Evolutionary conservation across 2,888 invertebrate species (phyloP).

Genomic region (Limnephilus rhombicus): DNA sequence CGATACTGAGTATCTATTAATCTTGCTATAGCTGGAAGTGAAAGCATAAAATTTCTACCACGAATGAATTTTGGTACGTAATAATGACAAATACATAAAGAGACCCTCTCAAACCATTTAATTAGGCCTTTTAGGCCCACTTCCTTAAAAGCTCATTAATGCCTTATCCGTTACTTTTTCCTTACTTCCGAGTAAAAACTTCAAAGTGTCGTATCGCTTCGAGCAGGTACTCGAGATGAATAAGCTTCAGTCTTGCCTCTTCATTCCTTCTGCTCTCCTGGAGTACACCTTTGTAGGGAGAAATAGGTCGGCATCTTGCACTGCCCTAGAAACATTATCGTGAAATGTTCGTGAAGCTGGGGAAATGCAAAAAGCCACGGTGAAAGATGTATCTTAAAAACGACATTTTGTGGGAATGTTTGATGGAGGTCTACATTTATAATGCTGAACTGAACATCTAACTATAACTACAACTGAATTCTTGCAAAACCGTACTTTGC

Average conservation of each 20-base stretch:
- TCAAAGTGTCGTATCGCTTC: slow-evolving; percentile 24
- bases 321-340: slow-evolving; percentile 4
- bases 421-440: not conserved
- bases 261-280: slow-evolving; percentile 2
- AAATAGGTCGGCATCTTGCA: slow-evolving; percentile 7
- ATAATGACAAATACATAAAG: not conserved
- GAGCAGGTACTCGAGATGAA: slow-evolving; percentile 8
- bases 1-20: no score
- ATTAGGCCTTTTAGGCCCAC: not conserved
- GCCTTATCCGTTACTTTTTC: not conserved
- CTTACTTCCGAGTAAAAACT: slow-evolving; percentile 7
- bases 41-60: no score
- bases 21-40: no score
- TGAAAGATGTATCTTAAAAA: no score
- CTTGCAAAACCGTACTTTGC: no score
- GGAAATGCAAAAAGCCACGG: not conserved
- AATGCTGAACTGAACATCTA: not conserved
- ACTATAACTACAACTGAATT: no score
- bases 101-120: not conserved
- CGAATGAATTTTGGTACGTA: not conserved
- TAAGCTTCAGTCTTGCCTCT: not conserved
- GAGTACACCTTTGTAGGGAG: slow-evolving; percentile 2
- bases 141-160: slow-evolving; percentile 33
- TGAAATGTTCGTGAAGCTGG: not conserved
- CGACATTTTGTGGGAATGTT: no score